Conservation (phyloP, 2,888 invertebrate species). For the Steinernema scapterisci region DNA sequence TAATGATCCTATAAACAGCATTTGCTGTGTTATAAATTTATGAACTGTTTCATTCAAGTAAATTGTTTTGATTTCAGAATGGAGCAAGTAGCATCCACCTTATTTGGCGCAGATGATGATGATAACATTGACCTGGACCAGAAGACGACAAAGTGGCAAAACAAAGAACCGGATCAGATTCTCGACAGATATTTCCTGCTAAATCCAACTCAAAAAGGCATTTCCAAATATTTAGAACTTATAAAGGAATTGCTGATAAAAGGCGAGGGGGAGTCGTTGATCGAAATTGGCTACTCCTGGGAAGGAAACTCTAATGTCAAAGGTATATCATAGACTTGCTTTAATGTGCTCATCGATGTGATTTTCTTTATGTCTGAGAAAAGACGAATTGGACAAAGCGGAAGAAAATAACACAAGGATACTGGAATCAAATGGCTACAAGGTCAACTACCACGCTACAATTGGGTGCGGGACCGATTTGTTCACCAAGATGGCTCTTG, state of each 20-base stretch:
- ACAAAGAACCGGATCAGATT: background rate
- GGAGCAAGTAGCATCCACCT: slow-evolving; percentile 12
- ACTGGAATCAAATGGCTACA: slow-evolving; percentile 33
- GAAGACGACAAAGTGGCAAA: background rate
- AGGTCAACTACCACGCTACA: slow-evolving; percentile 33
- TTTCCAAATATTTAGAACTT: slow-evolving; percentile 53
- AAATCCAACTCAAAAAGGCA: slow-evolving; percentile 29
- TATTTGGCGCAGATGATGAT: slow-evolving; percentile 1
- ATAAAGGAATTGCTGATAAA: slow-evolving; percentile 50
- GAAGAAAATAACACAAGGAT: slow-evolving; percentile 47
- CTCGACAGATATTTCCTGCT: slow-evolving; percentile 28
- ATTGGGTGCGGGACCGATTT: background rate
- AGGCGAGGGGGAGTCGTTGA: slow-evolving; percentile 59
- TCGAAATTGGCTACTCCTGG: slow-evolving; percentile 51
- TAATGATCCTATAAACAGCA: too few species aligned
- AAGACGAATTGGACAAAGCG: slow-evolving; percentile 48
- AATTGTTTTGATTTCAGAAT: background rate
- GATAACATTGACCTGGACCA: background rate
- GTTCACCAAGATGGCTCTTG: slow-evolving; percentile 35
- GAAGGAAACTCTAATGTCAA: slow-evolving; percentile 15
- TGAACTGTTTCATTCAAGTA: too few species aligned
- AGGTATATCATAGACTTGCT: slow-evolving; percentile 11
- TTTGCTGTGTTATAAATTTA: too few species aligned
- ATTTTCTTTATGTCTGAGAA: background rate
- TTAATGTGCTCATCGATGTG: slow-evolving; percentile 42